Base-by-base conservation (phyloP, 2,888 invertebrate genomes). In the Meteorus colon region DNA sequence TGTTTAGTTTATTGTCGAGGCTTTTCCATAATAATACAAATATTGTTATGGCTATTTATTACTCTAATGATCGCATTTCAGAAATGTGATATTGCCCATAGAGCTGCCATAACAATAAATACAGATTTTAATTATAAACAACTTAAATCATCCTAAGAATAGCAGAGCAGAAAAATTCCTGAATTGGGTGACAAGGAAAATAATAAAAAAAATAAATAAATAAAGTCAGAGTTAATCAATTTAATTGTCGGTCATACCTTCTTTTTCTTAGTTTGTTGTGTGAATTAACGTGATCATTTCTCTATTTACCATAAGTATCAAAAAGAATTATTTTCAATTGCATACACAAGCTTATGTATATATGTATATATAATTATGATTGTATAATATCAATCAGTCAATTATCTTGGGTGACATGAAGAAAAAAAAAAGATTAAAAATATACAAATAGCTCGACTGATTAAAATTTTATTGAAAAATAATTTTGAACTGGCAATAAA, bases 401-500 rank as follows among this genome's bases (percentile, higher is more conserved):
- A 74, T 76, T 62, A 55, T 55, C 65, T 66, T 68, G 27, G 59
- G 48, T 66, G 24, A 77, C 66, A 71, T 48, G 62, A 66, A 75
- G 71, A 74, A 65, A 37, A 67, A 59, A 63, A 60, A 75, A 75
- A 66, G 60, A 55, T n/a, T 41, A 37, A 60, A 24, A 69, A 34
- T 45, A 76, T 29, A 76, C 34, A 72, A 66, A 75, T 76, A 71
- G 72, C 74, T 48, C 45, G 73, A 75, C 71, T 75, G 10, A 71
- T 48, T 4, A 51, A 65, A 27, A 72, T 24, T 73, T 69, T 24
- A 51, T 74, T 72, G 24, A 62, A 69, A 72, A 34, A 70, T 31
- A 77, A 70, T 69, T 29, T 77, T 16, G n/a, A 66, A 45, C 59
- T 29, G 67, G 37, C 60, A 65, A 65, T 65, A 65, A n/a, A 16